A percentile compares a stretch with the other conserved stretches of the same genome.
These are phyloP conservation scores for Cinclus cinclus DNA, from an alignment of 2,113 vertebrate species.

Conservation along the genomic window DNA sequence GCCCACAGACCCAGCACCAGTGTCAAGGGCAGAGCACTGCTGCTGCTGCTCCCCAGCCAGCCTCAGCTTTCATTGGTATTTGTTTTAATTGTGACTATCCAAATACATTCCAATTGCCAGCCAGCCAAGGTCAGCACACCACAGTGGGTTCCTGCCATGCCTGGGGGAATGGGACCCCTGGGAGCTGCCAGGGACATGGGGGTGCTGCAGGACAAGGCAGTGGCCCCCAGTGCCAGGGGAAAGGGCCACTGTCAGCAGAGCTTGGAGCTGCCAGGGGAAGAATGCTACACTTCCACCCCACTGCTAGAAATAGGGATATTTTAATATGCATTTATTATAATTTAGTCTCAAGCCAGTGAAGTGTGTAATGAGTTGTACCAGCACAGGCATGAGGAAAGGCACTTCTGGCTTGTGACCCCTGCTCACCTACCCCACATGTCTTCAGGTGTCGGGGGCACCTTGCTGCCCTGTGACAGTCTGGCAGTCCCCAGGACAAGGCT, in stretches of 20 bases:
- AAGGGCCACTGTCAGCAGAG: neutral
- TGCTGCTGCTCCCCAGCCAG: neutral
- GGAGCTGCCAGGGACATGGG: accelerated
- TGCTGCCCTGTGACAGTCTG: neutral
- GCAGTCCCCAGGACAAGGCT: neutral
- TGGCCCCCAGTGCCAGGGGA: neutral
- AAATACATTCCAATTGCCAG: neutral
- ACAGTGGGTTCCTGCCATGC: accelerated
- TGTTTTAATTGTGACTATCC: neutral
- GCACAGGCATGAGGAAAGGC: neutral
- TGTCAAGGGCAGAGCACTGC: accelerated
- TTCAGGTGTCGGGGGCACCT: neutral
- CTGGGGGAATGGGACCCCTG: neutral
- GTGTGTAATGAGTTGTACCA: neutral
- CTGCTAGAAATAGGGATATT: neutral
- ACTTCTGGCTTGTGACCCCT: neutral
- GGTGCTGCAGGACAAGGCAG: neutral
- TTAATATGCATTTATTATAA: conserved; percentile 3
- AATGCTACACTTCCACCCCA: neutral
- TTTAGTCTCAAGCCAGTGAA: neutral
- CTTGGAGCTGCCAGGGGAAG: accelerated
- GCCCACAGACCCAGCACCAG: accelerated
- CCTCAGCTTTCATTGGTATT: neutral
- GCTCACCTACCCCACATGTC: neutral
- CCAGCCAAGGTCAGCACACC: neutral